Evolutionary conservation across 92 coral and sea anemone species (phyloP).

Genomic region (Meandrina meandrites): DNA sequence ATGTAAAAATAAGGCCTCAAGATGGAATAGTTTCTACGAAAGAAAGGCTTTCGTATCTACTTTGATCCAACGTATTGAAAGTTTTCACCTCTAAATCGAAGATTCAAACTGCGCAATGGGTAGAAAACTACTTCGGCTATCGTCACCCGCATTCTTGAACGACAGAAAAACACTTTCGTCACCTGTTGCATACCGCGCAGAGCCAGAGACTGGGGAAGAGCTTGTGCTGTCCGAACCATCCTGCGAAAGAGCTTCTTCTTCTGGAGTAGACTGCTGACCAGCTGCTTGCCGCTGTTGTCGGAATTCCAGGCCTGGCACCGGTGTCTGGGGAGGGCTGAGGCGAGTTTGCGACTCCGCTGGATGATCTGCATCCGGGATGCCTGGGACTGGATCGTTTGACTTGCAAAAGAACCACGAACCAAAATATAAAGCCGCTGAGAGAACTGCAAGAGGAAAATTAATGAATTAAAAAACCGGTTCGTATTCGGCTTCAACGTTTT

Average conservation of each 20-base stretch:
- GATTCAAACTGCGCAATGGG: slow-evolving; percentile 27
- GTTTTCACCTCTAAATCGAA: slow-evolving; percentile 29
- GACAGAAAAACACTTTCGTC: slow-evolving; percentile 36
- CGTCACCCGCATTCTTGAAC: slow-evolving; percentile 14
- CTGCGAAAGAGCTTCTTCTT: slow-evolving; percentile 42
- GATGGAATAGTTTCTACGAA: not conserved
- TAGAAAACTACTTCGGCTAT: slow-evolving; percentile 19
- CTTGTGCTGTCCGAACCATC: slow-evolving; percentile 32
- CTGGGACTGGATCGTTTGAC: slow-evolving; percentile 26
- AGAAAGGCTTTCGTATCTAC: not conserved
- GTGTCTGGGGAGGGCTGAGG: slow-evolving; percentile 47
- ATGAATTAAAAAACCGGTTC: not conserved
- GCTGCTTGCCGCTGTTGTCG: slow-evolving; percentile 28
- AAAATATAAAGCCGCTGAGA: slow-evolving; percentile 90
- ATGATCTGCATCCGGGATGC: slow-evolving; percentile 6
- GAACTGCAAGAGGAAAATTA: slow-evolving; percentile 47
- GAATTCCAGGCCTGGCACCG: slow-evolving; percentile 42
- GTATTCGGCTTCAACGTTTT: not conserved
- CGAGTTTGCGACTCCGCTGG: slow-evolving; percentile 4
- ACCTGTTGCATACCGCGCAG: slow-evolving; percentile 24
- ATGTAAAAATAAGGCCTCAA: not conserved
- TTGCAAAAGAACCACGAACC: slow-evolving; percentile 95
- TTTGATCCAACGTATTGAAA: not conserved
- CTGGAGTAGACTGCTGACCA: slow-evolving; percentile 36
- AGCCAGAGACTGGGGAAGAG: slow-evolving; percentile 46